Evolutionary conservation across 2,797 vertebrate genomes (phyloP), one percentile per base, ranked within the genome.

Genomic region (Benthosema pterotum): DNA sequence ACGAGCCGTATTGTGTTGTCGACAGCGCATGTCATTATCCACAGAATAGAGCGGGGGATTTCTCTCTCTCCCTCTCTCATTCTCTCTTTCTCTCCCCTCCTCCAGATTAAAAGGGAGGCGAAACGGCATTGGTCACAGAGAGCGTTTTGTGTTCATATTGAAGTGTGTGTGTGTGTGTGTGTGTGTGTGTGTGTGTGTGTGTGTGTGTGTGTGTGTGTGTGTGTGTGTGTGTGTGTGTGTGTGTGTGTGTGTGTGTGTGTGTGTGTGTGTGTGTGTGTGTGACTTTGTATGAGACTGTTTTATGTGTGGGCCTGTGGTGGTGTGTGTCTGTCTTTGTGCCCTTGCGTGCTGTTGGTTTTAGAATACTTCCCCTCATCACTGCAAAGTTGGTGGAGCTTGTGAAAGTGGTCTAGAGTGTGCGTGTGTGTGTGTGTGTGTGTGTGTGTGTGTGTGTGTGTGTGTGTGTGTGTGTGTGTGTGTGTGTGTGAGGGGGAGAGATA

Each of bases 21-120:
- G 73, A 86, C 82, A 82, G 69, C 54, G 67, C 83, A 85, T 86
- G 76, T 84, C 81, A 85, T 88, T 89, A 87, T 87, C 72, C 42
- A 19, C 65, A 42, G 73, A 83, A 74, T 54, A 62, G 72, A 71
- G 3, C 45, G 69, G 82, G 76, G 75, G 75, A 83, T 85, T 85
- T 87, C 78, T 84, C 73, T 82, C 69, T 8, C 0, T 60, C 69
- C 64, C 65, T 75, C 65, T 72, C 42, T 25, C 46, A 4, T 7
- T n/a, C 18, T 17, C 38, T 56, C 15, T 42, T 12, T 16, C 54
- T 42, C 42, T 46, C 38, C 22, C 49, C 49, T 38, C 45, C 53
- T 51, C 18, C 42, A 63, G 72, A 68, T 71, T 75, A 71, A 83
- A 83, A 70, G 72, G 63, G 60, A 72, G 72, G 70, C 55, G 19